Evolutionary conservation across 2,888 invertebrate species (phyloP).

Genomic region (Cantharis rustica): DNA sequence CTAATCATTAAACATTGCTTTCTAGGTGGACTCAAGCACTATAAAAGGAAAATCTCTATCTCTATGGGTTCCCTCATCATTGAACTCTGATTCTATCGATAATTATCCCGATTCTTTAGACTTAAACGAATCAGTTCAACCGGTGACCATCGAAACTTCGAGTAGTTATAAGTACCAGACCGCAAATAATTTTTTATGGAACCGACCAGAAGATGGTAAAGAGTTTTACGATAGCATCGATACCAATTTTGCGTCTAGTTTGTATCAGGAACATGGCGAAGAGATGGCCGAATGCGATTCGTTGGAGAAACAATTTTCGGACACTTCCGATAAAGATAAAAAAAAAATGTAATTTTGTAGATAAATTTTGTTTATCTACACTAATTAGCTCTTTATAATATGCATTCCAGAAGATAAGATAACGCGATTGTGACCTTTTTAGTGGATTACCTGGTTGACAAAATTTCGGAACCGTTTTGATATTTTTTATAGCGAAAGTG

Average conservation of each 20-base stretch:
- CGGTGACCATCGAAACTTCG: constrained; percentile 47
- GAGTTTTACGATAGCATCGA: constrained; percentile 74
- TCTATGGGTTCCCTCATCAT: constrained; percentile 57
- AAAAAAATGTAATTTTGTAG: neutral
- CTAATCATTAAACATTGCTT: neutral
- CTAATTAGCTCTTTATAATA: neutral
- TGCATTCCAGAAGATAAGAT: neutral
- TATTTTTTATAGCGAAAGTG: neutral
- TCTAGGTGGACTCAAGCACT: constrained; percentile 40
- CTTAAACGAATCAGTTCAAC: constrained; percentile 47
- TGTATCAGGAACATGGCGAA: constrained; percentile 57
- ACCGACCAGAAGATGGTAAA: constrained; percentile 50
- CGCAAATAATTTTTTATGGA: constrained; percentile 63
- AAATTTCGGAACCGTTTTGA: neutral
- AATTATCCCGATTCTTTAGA: constrained; percentile 61
- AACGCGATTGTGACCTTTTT: neutral
- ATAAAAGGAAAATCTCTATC: constrained; percentile 54
- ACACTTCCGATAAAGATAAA: constrained; percentile 16
- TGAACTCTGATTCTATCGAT: constrained; percentile 46
- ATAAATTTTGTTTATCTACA: constrained; percentile 3
- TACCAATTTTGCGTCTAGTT: constrained; percentile 56
- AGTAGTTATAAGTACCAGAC: constrained; percentile 52
- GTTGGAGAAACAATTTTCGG: constrained; percentile 55
- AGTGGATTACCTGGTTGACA: neutral
- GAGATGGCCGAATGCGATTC: constrained; percentile 65